Conservation (phyloP, 1,140 invertebrate genomes). For the Hyposmocoma kahamanoa region DNA sequence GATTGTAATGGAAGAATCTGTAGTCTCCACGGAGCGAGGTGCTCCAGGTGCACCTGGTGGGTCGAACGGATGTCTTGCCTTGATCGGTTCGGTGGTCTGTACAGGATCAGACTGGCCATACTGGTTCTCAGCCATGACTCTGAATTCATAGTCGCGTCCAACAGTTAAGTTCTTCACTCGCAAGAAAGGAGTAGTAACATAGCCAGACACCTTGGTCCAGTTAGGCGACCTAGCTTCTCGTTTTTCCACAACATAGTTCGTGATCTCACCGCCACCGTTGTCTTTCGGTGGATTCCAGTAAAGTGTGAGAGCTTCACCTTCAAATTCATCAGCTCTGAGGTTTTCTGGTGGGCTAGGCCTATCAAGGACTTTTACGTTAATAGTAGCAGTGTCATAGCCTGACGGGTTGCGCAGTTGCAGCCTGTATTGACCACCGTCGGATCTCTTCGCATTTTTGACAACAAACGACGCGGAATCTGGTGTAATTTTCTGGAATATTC, state of each 20-base stretch:
- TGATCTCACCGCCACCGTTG: slow-evolving; percentile 95
- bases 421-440: slow-evolving; percentile 93
- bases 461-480: slow-evolving; percentile 93
- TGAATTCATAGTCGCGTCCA: slow-evolving; percentile 96
- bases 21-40: slow-evolving; percentile 89
- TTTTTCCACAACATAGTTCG: slow-evolving; percentile 98
- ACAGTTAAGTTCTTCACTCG: slow-evolving; percentile 93
- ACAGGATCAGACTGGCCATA: slow-evolving; percentile 96
- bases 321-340: slow-evolving; percentile 93
- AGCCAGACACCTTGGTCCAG: slow-evolving; percentile 95
- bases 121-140: slow-evolving; percentile 97
- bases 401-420: slow-evolving; percentile 95
- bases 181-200: slow-evolving; percentile 90
- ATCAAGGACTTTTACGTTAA: slow-evolving; percentile 96
- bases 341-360: slow-evolving; percentile 91
- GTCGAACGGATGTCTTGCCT: slow-evolving; percentile 97
- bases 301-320: slow-evolving; percentile 94
- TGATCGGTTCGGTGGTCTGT: slow-evolving; percentile 89
- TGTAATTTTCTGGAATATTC: slow-evolving; percentile 88
- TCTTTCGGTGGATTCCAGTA: slow-evolving; percentile 97
- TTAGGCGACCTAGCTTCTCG: slow-evolving; percentile 86
- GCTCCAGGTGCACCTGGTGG: slow-evolving; percentile 91
- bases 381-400: slow-evolving; percentile 94
- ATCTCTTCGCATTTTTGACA: slow-evolving; percentile 92
- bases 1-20: slow-evolving; percentile 95